phyloP scores from a whole-genome alignment of 2,113 vertebrate species.

The Porphyrio hochstetteri region DNA sequence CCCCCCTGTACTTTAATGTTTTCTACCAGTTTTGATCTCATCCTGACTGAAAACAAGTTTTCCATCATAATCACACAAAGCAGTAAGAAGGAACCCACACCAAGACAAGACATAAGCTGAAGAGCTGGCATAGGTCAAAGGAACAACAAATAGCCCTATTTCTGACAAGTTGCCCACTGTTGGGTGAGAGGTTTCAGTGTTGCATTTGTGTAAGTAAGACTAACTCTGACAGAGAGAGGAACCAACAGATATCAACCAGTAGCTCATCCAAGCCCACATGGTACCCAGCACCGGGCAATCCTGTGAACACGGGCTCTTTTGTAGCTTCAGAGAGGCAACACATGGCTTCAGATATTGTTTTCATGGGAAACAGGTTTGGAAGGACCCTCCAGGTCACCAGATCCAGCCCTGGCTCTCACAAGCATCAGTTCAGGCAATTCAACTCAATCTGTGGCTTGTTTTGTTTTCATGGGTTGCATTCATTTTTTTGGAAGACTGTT shows the following conservation, averaged over 20 bases:
- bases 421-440: not conserved
- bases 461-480: not conserved
- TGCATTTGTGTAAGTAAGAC: not conserved
- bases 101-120: accelerated
- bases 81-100: not conserved
- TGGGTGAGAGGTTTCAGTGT: not conserved
- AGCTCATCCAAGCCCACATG: not conserved
- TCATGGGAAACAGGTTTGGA: not conserved
- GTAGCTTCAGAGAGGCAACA: not conserved
- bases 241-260: not conserved
- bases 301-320: not conserved
- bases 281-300: not conserved
- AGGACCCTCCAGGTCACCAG: not conserved
- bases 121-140: not conserved
- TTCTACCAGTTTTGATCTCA: not conserved
- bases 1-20: not conserved
- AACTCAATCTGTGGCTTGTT: not conserved
- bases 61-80: not conserved
- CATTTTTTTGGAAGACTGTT: not conserved
- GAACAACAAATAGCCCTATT: not conserved
- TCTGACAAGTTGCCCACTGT: not conserved
- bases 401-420: not conserved
- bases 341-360: not conserved
- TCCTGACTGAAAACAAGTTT: not conserved
- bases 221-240: not conserved